Percentiles rank a stretch among this genome's conserved stretches.
phyloP scores from a whole-genome alignment of 2,888 invertebrate genomes.

The Pammene fasciana region DNA sequence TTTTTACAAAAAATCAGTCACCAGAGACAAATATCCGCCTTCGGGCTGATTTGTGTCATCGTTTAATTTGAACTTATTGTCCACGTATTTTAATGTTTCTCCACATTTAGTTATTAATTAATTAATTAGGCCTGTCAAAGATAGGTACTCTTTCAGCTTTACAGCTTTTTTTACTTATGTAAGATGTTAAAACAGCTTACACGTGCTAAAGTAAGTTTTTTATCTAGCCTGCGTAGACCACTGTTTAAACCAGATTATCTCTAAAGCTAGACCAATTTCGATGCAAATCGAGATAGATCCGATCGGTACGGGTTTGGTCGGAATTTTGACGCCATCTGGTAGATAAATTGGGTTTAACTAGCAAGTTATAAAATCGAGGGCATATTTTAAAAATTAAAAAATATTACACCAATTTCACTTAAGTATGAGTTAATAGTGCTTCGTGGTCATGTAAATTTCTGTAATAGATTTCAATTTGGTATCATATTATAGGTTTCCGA shows the following conservation, averaged over 20 bases:
- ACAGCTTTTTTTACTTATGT: no score
- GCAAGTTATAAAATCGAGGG: conserved; percentile 8
- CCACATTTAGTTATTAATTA: no score
- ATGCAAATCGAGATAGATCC: conserved; percentile 36
- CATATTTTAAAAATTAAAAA: neutral
- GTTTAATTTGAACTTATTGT: no score
- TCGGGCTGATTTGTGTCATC: no score
- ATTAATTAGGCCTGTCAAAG: no score
- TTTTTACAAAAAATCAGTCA: no score
- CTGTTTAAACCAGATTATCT: conserved; percentile 36
- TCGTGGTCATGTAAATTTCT: neutral
- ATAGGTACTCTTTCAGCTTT: no score
- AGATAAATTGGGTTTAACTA: conserved; percentile 33
- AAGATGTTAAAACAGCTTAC: no score
- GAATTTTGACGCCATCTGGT: conserved; percentile 36
- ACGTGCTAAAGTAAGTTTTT: conserved; percentile 1
- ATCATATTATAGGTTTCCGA: neutral
- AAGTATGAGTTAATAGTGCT: neutral
- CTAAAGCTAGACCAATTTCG: conserved; percentile 39
- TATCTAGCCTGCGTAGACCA: neutral
- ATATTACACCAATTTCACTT: neutral
- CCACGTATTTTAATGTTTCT: no score
- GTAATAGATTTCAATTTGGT: neutral
- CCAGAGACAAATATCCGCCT: no score
- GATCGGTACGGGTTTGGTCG: conserved; percentile 37